Percentiles rank a stretch among this genome's conserved stretches.
Evolutionary conservation across 2,797 vertebrate species (phyloP).

Genomic region (Podargus strigoides): DNA sequence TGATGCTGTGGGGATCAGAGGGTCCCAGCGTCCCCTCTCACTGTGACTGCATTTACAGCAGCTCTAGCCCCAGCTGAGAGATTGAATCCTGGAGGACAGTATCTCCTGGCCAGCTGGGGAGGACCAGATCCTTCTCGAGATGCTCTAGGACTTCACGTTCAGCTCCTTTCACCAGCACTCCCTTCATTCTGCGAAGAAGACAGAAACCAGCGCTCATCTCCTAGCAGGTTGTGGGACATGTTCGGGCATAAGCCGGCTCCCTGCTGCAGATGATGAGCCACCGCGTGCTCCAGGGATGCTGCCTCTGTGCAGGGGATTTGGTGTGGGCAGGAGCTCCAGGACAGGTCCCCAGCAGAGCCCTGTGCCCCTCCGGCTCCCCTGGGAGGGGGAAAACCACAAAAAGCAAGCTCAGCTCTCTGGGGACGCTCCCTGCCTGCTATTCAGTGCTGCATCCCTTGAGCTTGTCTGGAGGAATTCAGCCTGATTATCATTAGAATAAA

Average conservation of each 20-base stretch:
- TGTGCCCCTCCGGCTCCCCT: not conserved
- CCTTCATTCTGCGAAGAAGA: not conserved
- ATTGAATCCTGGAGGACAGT: accelerated
- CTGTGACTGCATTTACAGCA: not conserved
- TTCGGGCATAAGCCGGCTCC: constrained; percentile 16
- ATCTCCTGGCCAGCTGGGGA: accelerated
- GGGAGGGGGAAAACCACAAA: not conserved
- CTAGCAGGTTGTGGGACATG: constrained; percentile 13
- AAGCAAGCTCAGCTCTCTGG: not conserved
- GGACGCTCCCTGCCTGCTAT: not conserved
- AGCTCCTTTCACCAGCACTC: not conserved
- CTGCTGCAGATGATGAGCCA: not conserved
- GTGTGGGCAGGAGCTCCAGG: not conserved
- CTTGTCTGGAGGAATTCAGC: constrained; percentile 11
- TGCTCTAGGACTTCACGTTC: not conserved
- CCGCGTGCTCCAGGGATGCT: not conserved
- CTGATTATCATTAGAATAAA: constrained; percentile 24
- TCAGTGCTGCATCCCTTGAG: not conserved
- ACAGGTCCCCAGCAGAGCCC: not conserved
- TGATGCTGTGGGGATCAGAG: accelerated
- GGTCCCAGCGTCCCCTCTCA: accelerated
- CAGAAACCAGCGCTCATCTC: not conserved
- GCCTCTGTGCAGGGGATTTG: accelerated
- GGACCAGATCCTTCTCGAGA: not conserved
- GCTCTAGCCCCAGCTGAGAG: not conserved